These are phyloP conservation scores for Paramacrobiotus metropolitanus DNA, from an alignment of 1,140 invertebrate species.

Conservation along the genomic window DNA sequence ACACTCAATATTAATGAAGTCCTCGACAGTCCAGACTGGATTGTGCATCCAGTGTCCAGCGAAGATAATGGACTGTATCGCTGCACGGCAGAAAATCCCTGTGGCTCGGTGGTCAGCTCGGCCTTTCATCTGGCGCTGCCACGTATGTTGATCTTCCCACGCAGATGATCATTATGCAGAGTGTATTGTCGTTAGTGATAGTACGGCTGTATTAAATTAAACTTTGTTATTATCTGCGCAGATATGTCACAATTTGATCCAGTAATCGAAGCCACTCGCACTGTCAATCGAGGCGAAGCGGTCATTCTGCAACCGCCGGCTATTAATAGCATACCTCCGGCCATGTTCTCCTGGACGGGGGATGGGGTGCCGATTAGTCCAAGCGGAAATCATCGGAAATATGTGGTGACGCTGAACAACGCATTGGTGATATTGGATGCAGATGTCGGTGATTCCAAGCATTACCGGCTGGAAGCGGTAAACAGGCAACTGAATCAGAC, in stretches of 20 bases:
- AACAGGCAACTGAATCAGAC: constrained; percentile 32
- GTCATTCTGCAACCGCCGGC: constrained; percentile 51
- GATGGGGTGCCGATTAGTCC: constrained; percentile 30
- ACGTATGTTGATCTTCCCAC: constrained; percentile 28
- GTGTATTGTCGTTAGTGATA: constrained; percentile 5
- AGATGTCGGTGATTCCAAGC: constrained; percentile 35
- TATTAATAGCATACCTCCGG: constrained; percentile 53
- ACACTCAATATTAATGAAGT: constrained; percentile 15
- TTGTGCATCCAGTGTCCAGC: constrained; percentile 39
- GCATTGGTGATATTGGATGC: constrained; percentile 54
- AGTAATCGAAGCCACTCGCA: constrained; percentile 35
- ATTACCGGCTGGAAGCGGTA: neutral
- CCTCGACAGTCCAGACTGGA: constrained; percentile 47
- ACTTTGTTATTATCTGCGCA: constrained; percentile 20
- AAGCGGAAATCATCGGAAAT: constrained; percentile 50
- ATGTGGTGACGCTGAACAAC: constrained; percentile 42
- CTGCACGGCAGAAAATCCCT: constrained; percentile 64
- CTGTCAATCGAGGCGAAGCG: constrained; percentile 47
- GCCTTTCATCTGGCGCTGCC: constrained; percentile 67
- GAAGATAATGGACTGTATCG: constrained; percentile 64
- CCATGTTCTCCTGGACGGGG: constrained; percentile 57
- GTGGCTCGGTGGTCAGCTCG: constrained; percentile 67
- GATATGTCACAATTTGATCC: constrained; percentile 61
- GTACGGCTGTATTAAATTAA: constrained; percentile 5
- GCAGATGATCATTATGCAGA: constrained; percentile 6